A percentile compares a stretch with the other conserved stretches of the same genome.
phyloP scores from a whole-genome alignment of 2,888 invertebrate species.

The Oscheius onirici region DNA sequence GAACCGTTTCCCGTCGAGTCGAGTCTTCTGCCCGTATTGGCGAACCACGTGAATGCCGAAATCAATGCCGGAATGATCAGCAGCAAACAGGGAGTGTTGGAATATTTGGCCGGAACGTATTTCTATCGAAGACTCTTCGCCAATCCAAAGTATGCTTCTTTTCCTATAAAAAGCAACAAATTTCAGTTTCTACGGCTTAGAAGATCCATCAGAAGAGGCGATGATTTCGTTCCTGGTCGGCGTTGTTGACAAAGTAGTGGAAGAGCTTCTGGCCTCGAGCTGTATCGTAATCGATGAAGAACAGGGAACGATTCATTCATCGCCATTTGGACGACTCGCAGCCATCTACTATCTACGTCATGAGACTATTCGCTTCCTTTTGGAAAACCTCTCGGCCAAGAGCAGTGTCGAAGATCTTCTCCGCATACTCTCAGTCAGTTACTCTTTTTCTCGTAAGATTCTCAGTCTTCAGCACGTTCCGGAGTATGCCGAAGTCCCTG shows the following conservation, averaged over 20 bases:
- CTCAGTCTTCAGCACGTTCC: conserved; percentile 78
- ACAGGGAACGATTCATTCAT: conserved; percentile 77
- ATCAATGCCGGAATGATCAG: conserved; percentile 90
- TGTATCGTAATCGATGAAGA: conserved; percentile 85
- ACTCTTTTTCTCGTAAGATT: neutral
- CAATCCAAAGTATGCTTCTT: conserved; percentile 80
- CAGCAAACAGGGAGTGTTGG: conserved; percentile 79
- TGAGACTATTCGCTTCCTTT: conserved; percentile 87
- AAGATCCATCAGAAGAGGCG: conserved; percentile 76
- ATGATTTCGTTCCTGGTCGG: conserved; percentile 81
- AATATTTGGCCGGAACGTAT: conserved; percentile 98
- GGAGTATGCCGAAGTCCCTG: conserved; percentile 91
- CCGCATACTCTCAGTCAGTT: conserved; percentile 77
- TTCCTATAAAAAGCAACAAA: neutral
- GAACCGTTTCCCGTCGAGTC: conserved; percentile 99
- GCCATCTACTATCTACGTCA: conserved; percentile 96
- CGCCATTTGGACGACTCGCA: conserved; percentile 89
- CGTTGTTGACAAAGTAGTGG: conserved; percentile 83
- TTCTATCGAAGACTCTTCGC: conserved; percentile 90
- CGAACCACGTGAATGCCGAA: conserved; percentile 97
- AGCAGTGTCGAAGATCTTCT: conserved; percentile 82
- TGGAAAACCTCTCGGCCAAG: conserved; percentile 78
- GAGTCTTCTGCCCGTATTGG: conserved; percentile 84
- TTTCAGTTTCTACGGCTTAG: conserved; percentile 83
- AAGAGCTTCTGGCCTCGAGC: conserved; percentile 80